Conservation (phyloP, 2,113 vertebrate species). For the Cololabis saira region DNA sequence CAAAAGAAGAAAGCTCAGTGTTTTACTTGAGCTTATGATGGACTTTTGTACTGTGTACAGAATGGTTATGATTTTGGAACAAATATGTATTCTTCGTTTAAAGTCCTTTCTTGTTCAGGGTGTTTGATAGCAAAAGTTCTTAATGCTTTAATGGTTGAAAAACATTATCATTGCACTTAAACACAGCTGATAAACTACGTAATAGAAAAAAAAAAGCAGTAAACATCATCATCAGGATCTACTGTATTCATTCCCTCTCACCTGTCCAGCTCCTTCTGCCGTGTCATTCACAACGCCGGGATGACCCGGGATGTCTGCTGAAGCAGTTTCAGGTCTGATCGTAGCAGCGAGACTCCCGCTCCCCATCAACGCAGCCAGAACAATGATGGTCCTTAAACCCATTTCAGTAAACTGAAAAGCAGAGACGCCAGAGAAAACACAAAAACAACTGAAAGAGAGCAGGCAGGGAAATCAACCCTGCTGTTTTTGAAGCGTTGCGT, state of each 20-base stretch:
- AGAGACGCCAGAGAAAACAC: constrained; percentile 1
- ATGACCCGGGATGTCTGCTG: background rate
- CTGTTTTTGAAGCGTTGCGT: constrained; percentile 35
- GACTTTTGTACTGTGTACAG: constrained; percentile 71
- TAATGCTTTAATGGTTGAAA: background rate
- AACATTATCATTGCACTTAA: background rate
- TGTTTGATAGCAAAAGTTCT: background rate
- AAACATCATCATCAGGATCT: too few relatives aligned
- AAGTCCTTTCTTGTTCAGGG: background rate
- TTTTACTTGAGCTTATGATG: constrained; percentile 26
- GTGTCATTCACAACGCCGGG: constrained; percentile 30
- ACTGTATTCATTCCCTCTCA: constrained; percentile 32
- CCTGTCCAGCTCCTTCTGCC: constrained; percentile 26
- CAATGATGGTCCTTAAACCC: constrained; percentile 35
- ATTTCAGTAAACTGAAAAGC: constrained; percentile 26
- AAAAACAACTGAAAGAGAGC: constrained; percentile 17
- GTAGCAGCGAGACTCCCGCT: constrained; percentile 20
- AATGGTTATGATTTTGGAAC: constrained; percentile 30
- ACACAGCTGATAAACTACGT: too few relatives aligned
- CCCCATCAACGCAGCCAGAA: constrained; percentile 37
- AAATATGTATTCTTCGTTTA: constrained; percentile 32
- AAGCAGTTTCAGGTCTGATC: background rate
- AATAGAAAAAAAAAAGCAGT: background rate
- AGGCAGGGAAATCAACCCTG: constrained; percentile 37
- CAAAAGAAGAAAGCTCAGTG: constrained; percentile 10